A percentile compares a stretch with the other conserved stretches of the same genome.
Conservation (phyloP, 2,888 invertebrate species). For the Diplazon laetatorius region DNA sequence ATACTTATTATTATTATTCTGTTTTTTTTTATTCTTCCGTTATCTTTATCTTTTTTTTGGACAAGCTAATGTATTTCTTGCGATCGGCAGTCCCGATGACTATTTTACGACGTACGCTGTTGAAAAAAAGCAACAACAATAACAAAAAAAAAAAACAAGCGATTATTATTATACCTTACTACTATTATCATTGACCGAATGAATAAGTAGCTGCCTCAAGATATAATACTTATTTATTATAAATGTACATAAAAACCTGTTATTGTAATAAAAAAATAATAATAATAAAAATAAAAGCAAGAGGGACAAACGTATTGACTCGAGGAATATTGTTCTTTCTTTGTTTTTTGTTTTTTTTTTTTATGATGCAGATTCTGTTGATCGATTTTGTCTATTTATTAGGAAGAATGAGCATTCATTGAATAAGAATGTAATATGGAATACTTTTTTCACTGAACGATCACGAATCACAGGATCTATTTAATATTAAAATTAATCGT, state of each 20-base stretch:
- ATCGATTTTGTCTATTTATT: too few relatives aligned
- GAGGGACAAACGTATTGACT: slow-evolving; percentile 68
- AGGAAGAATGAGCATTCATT: too few relatives aligned
- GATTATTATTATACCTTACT: slow-evolving; percentile 47
- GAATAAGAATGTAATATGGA: too few relatives aligned
- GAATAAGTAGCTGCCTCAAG: slow-evolving; percentile 77
- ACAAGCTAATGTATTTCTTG: slow-evolving; percentile 63
- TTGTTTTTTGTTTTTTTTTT: slow-evolving; percentile 19
- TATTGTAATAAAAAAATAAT: slow-evolving; percentile 80
- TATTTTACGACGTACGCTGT: slow-evolving; percentile 65
- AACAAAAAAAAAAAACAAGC: too few relatives aligned
- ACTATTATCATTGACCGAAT: slow-evolving; percentile 66
- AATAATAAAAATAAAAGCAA: slow-evolving; percentile 74
- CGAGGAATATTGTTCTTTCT: slow-evolving; percentile 1
- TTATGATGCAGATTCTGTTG: too few relatives aligned
- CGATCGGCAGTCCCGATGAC: slow-evolving; percentile 63
- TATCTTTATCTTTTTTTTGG: too few relatives aligned
- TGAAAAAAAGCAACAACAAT: too few relatives aligned
- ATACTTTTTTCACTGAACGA: too few relatives aligned
- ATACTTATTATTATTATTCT: slow-evolving; percentile 54
- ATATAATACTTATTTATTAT: slow-evolving; percentile 80
- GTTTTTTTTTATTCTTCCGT: slow-evolving; percentile 65
- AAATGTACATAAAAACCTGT: slow-evolving; percentile 81
- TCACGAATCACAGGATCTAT: too few relatives aligned
- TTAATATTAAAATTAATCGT: too few relatives aligned